These are phyloP conservation scores for Takifugu bimaculatus DNA, from an alignment of 2,113 vertebrate species.

Conservation along the genomic window DNA sequence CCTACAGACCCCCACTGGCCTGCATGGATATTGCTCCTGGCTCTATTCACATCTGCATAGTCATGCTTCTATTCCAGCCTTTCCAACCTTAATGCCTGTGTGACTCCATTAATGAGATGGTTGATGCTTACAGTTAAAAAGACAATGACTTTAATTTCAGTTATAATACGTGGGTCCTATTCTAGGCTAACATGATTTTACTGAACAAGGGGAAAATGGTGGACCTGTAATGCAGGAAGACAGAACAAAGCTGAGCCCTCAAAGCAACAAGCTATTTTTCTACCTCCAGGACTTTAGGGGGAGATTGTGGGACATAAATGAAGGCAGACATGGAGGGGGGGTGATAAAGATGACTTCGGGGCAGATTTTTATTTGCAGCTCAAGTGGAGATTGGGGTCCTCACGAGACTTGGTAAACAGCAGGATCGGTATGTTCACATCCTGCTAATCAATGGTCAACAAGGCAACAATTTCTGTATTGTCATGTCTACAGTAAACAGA, in stretches of 20 bases:
- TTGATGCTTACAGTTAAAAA: too few relatives aligned
- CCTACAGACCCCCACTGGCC: too few relatives aligned
- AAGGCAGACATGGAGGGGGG: conserved; percentile 11
- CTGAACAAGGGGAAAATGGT: neutral
- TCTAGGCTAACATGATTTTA: too few relatives aligned
- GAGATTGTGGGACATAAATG: conserved; percentile 19
- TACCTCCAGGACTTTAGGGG: conserved; percentile 7
- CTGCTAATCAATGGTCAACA: neutral
- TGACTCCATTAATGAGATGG: too few relatives aligned
- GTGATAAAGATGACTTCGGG: conserved; percentile 21
- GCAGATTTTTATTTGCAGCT: conserved; percentile 12
- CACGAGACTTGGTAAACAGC: conserved; percentile 13
- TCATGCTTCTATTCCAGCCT: too few relatives aligned
- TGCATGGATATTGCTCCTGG: too few relatives aligned
- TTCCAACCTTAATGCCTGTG: too few relatives aligned
- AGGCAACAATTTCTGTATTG: neutral
- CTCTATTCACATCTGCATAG: too few relatives aligned
- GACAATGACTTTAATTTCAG: too few relatives aligned
- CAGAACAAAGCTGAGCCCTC: conserved; percentile 18
- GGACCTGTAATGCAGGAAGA: conserved; percentile 10
- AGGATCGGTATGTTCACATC: neutral
- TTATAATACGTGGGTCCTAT: too few relatives aligned
- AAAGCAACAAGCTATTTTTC: conserved; percentile 14
- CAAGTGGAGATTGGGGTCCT: conserved; percentile 23
- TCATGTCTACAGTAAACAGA: conserved; percentile 30